A percentile compares a stretch with the other conserved stretches of the same genome.
phyloP scores from a whole-genome alignment of 92 coral and sea anemone species.

The Palythoa grandis region DNA sequence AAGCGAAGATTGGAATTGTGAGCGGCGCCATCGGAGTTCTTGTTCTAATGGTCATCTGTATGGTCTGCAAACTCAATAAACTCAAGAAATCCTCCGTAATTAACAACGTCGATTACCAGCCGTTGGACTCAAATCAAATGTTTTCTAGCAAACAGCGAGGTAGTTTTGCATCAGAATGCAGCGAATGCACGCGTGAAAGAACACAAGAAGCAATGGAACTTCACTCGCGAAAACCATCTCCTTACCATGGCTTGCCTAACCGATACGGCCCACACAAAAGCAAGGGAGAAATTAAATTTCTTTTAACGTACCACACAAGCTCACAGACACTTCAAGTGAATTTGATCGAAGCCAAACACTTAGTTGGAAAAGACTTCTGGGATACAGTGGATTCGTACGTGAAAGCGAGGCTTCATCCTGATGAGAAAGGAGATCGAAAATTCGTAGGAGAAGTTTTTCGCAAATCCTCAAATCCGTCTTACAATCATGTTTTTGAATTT shows the following conservation, averaged over 20 bases:
- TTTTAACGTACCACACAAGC: conserved; percentile 62
- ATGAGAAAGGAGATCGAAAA: conserved; percentile 53
- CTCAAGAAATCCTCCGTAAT: conserved; percentile 68
- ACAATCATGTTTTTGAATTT: conserved; percentile 64
- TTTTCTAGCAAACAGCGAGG: conserved; percentile 44
- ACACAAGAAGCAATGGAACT: neutral
- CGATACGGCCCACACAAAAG: conserved; percentile 56
- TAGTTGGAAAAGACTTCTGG: conserved; percentile 93
- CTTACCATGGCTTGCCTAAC: conserved; percentile 21
- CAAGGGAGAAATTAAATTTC: conserved; percentile 72
- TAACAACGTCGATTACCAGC: conserved; percentile 48
- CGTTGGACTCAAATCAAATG: conserved; percentile 25
- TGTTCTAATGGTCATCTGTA: conserved; percentile 89
- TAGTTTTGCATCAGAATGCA: conserved; percentile 53
- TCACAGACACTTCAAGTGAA: conserved; percentile 56
- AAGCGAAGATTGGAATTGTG: conserved; percentile 85
- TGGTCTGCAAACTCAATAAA: conserved; percentile 85
- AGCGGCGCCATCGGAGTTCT: conserved; percentile 85
- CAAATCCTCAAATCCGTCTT: conserved; percentile 64
- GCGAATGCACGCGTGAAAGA: conserved; percentile 70
- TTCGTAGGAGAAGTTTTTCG: conserved; percentile 62
- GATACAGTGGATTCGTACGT: conserved; percentile 85
- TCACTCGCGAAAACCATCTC: conserved; percentile 19
- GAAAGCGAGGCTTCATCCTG: conserved; percentile 66
- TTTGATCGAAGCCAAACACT: conserved; percentile 66